Percentiles rank a stretch among this genome's conserved stretches.
phyloP scores from a whole-genome alignment of 1,140 invertebrate genomes.

The Colletes gigas region DNA sequence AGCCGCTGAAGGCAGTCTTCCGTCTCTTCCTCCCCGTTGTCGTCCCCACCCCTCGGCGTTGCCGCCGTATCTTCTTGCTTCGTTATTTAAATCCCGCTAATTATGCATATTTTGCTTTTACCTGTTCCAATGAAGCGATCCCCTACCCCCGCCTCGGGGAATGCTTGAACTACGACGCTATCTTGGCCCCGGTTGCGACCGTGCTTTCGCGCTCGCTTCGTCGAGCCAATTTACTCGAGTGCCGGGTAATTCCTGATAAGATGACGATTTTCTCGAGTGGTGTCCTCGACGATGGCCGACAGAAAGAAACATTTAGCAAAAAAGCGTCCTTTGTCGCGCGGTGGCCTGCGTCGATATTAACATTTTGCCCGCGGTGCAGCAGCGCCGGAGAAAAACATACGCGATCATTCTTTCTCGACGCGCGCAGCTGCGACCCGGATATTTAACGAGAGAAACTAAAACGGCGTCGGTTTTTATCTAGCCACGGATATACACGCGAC shows the following conservation, averaged over 20 bases:
- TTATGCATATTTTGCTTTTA: conserved; percentile 60
- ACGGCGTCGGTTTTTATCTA: not conserved
- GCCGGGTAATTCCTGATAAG: conserved; percentile 65
- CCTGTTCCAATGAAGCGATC: conserved; percentile 52
- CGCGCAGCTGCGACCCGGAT: not conserved
- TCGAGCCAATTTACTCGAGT: conserved; percentile 63
- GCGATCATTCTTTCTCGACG: not conserved
- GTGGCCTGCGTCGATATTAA: conserved; percentile 20
- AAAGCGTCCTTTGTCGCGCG: conserved; percentile 18
- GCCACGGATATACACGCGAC: not conserved
- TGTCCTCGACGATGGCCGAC: conserved; percentile 1
- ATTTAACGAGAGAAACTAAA: not conserved
- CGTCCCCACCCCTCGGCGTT: not conserved
- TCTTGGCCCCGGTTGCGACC: conserved; percentile 5
- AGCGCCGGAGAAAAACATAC: not conserved
- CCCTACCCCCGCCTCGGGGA: not conserved
- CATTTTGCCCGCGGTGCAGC: not conserved
- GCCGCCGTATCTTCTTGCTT: conserved; percentile 21
- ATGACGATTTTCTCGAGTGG: conserved; percentile 55
- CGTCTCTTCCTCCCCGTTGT: not conserved
- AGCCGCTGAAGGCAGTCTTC: conserved; percentile 37
- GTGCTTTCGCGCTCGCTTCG: conserved; percentile 39
- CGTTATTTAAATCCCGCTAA: conserved; percentile 61
- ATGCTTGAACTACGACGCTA: not conserved
- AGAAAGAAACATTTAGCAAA: conserved; percentile 20